phyloP scores from a whole-genome alignment of 2,797 vertebrate genomes.

The Enteromius treurensis region DNA sequence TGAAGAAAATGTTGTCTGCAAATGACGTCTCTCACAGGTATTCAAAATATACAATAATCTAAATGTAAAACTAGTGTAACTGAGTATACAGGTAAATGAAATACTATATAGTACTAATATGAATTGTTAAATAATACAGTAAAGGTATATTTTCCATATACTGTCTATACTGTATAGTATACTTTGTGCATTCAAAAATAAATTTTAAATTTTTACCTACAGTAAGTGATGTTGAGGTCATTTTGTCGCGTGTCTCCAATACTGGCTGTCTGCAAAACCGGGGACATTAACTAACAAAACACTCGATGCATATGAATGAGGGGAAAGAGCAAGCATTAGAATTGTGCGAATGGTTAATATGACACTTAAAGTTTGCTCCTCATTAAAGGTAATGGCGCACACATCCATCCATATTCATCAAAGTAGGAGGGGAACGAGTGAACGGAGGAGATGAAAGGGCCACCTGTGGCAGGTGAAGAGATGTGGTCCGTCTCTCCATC shows the following conservation, averaged over 20 bases:
- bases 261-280: conserved; percentile 50
- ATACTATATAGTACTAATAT: not conserved
- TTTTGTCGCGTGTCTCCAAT: not conserved
- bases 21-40: not conserved
- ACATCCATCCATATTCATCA: conserved; percentile 72
- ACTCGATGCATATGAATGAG: conserved; percentile 63
- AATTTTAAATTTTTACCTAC: not conserved
- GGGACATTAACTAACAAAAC: conserved; percentile 64
- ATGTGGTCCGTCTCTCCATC: conserved; percentile 48
- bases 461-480: conserved; percentile 78
- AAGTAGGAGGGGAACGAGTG: conserved; percentile 56
- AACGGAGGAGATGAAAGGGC: conserved; percentile 71
- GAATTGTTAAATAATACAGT: not conserved
- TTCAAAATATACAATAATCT: not conserved
- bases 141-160: not conserved
- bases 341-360: conserved; percentile 64
- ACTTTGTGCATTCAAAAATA: not conserved
- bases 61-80: not conserved
- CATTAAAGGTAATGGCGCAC: conserved; percentile 60
- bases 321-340: conserved; percentile 58
- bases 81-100: not conserved
- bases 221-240: not conserved
- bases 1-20: not conserved
- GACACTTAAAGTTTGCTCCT: conserved; percentile 61
- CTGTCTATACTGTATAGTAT: not conserved